These are phyloP conservation scores for Ellobius talpinus DNA, from an alignment of 2,113 vertebrate genomes.

Conservation along the genomic window DNA sequence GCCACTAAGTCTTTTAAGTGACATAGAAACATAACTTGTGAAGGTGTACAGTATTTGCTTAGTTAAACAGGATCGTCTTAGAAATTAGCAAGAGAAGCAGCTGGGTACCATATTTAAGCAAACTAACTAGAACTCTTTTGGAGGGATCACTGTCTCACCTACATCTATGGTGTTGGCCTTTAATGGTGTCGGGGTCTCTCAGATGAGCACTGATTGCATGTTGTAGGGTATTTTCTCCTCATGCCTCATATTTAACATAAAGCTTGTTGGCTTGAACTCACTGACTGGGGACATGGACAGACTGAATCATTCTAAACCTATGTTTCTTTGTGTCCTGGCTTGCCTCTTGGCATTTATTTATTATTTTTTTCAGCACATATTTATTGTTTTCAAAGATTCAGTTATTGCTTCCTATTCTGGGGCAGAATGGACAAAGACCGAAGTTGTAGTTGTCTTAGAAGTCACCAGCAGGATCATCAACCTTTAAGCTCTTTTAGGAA, in stretches of 20 bases:
- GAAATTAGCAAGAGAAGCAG: slow-evolving; percentile 15
- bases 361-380: slow-evolving; percentile 7
- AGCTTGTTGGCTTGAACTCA: neutral
- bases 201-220: neutral
- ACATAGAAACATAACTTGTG: neutral
- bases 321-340: neutral
- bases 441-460: neutral
- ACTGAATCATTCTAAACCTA: neutral
- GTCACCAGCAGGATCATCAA: neutral
- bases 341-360: slow-evolving; percentile 34
- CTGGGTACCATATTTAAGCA: neutral
- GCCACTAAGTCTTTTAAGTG: slow-evolving; percentile 8
- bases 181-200: neutral
- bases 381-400: neutral
- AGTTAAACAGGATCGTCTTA: neutral
- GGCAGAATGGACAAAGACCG: neutral
- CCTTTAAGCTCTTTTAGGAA: neutral
- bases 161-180: neutral
- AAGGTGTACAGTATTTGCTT: neutral
- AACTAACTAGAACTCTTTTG: neutral
- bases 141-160: neutral
- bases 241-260: neutral
- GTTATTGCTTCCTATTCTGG: neutral
- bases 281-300: neutral
- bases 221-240: neutral